Conservation (phyloP, 35 echinoderm and acorn worm genomes). For the Heliocidaris tuberculata region DNA sequence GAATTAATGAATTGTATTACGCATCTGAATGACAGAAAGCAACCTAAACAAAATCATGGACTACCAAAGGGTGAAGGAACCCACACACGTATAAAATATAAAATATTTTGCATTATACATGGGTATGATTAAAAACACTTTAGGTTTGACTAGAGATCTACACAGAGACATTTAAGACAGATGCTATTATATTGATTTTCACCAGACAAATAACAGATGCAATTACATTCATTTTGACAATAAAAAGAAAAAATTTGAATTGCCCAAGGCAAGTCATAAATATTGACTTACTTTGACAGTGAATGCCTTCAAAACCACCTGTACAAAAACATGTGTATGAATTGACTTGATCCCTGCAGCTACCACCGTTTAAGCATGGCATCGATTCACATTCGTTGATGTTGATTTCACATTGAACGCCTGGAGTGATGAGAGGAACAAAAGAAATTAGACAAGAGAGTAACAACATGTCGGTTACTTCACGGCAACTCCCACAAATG, state of each 20-base stretch:
- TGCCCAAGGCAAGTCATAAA: background rate
- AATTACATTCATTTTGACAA: background rate
- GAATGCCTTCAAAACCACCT: conserved; percentile 26
- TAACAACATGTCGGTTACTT: background rate
- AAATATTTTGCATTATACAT: no score
- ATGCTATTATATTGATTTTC: background rate
- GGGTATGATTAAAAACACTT: no score
- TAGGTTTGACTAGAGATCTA: background rate
- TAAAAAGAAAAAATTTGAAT: background rate
- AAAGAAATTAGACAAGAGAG: background rate
- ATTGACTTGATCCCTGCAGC: conserved; percentile 36
- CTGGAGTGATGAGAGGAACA: background rate
- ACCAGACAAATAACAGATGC: background rate
- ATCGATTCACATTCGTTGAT: conserved; percentile 34
- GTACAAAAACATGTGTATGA: conserved; percentile 35
- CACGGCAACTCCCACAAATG: background rate
- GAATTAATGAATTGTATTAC: no score
- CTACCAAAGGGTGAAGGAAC: no score
- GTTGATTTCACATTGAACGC: conserved; percentile 32
- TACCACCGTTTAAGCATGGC: conserved; percentile 43
- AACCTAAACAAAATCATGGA: no score
- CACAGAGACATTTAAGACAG: background rate
- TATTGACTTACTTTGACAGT: conserved; percentile 43
- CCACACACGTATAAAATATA: no score
- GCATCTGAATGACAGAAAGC: no score